phyloP scores from a whole-genome alignment of 2,113 vertebrate genomes.

The Prunella fulvescens region DNA sequence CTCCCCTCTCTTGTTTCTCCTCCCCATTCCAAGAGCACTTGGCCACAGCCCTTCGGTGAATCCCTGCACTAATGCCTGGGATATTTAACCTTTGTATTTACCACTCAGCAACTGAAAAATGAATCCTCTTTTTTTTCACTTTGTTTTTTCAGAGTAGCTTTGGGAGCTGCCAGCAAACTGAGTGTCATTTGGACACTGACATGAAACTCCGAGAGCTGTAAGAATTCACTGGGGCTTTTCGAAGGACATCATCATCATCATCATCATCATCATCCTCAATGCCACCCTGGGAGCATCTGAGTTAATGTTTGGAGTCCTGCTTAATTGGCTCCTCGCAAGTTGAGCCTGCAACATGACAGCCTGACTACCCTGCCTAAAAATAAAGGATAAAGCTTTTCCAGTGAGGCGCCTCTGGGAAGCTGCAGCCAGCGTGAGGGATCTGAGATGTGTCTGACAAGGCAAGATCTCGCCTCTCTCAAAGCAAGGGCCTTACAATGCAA shows the following conservation, averaged over 20 bases:
- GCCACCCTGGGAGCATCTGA: neutral
- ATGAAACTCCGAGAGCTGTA: neutral
- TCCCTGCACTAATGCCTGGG: neutral
- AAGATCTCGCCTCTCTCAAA: neutral
- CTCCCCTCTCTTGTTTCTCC: neutral
- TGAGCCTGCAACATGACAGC: slow-evolving; percentile 21
- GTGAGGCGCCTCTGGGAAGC: neutral
- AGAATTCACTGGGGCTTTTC: neutral
- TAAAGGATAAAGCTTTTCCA: neutral
- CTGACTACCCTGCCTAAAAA: neutral
- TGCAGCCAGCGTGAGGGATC: neutral
- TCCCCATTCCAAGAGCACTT: neutral
- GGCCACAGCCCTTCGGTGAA: neutral
- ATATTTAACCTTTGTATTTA: neutral
- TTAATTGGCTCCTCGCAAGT: neutral
- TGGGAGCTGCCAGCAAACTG: neutral
- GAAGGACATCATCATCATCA: neutral
- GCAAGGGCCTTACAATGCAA: neutral
- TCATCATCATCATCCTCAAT: neutral
- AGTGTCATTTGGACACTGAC: neutral
- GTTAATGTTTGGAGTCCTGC: neutral
- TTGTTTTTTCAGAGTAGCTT: neutral
- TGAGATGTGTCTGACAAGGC: neutral
- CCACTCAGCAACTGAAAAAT: neutral
- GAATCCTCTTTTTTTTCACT: neutral